phyloP scores from a whole-genome alignment of 1,140 invertebrate species.

The Drosophila bocqueti region DNA sequence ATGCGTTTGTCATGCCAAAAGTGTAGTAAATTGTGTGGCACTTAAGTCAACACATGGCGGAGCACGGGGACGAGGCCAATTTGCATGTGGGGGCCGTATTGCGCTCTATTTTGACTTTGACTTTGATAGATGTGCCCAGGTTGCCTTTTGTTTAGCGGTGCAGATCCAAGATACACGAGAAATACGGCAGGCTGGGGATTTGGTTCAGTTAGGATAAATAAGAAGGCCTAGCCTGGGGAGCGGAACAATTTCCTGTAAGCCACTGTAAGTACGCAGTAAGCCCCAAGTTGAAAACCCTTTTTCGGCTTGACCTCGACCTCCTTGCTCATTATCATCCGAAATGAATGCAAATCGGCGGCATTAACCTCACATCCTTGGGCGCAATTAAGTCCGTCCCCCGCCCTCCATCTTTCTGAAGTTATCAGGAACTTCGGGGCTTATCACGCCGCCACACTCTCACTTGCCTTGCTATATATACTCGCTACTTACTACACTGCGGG shows the following conservation, averaged over 20 bases:
- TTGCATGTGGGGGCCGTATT: constrained; percentile 52
- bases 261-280: not conserved
- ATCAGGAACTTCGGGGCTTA: constrained; percentile 65
- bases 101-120: constrained; percentile 79
- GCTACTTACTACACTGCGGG: constrained; percentile 7
- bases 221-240: not conserved
- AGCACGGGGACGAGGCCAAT: constrained; percentile 44
- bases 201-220: constrained; percentile 4
- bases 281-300: not conserved
- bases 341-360: constrained; percentile 80
- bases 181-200: not conserved
- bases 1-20: constrained; percentile 84
- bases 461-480: constrained; percentile 7
- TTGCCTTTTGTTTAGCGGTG: constrained; percentile 20
- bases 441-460: constrained; percentile 81
- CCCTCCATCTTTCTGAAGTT: constrained; percentile 25
- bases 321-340: constrained; percentile 70
- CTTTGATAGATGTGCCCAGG: constrained; percentile 72
- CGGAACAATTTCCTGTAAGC: not conserved
- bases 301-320: constrained; percentile 54
- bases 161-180: constrained; percentile 38
- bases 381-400: constrained; percentile 23
- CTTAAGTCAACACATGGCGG: constrained; percentile 80
- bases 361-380: constrained; percentile 59
- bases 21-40: constrained; percentile 84